Evolutionary conservation across 2,888 invertebrate genomes (phyloP), one percentile per base, ranked within the genome.

Genomic region (Epicampocera succincta): DNA sequence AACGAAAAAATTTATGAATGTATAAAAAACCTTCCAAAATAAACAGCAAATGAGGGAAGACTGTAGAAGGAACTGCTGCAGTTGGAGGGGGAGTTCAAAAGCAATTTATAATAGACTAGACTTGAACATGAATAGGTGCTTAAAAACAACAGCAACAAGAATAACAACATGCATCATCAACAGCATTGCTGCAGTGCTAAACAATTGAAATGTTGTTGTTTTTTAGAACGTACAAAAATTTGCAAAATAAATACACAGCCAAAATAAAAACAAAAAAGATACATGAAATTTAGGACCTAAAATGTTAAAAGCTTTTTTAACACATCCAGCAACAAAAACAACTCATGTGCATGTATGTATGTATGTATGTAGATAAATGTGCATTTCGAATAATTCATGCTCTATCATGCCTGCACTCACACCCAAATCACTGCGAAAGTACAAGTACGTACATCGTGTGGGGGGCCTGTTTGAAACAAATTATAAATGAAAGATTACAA

Each of bases 101-200:
- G 48, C 54, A 63, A 65, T 63, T 60, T 75, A 61, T 77, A 66
- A 75, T 54, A 82, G 82, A 82, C 82, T 78, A 82, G 78, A 82
- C 78, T 82, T 82, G 60, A 78, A 75, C 78, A 82, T 82, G 82
- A 78, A 78, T 82, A 82, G 82, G 82, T 82, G 82, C 82, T 82
- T 75, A 78, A 78, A 58, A 82, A 71, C 74, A 82, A 33, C 63
- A 81, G 38, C 44, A 19, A 38, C 56, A 80, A 75, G 44, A 80
- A 60, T 46, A 75, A 46, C 54, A 29, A 61, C 42, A 73, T 65
- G 15, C 65, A 58, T 60, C 58, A 44, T 44, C 60, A 60, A 52
- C 68, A 68, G 60, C 52, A 40, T 9, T 25, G 42, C 19, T 33
- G 65, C 61, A 42, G 44, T 60, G 68, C 60, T 52, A 61, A 69